A percentile compares a stretch with the other conserved stretches of the same genome.
Evolutionary conservation across 23 tunicate genomes (phyloP).

Genomic region (Phallusia fumigata): DNA sequence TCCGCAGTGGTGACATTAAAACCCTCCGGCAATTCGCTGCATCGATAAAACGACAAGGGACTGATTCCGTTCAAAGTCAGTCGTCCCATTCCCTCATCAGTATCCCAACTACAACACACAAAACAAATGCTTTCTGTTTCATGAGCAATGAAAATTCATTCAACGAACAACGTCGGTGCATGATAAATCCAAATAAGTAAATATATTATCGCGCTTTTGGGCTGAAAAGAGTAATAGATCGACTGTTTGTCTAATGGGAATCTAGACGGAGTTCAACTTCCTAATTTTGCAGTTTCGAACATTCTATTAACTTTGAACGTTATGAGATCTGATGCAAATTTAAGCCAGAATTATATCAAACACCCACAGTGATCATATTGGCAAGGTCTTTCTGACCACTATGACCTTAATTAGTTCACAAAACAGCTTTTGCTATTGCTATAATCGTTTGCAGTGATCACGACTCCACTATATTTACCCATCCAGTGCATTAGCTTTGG

Average conservation of each 20-base stretch:
- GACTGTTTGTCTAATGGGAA: too few species aligned
- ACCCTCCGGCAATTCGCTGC: constrained; percentile 11
- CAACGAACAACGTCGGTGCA: too few species aligned
- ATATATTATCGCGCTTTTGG: too few species aligned
- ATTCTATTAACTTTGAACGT: not conserved
- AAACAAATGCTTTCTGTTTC: not conserved
- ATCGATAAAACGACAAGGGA: constrained; percentile 16
- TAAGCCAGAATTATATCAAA: too few species aligned
- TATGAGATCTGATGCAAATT: not conserved
- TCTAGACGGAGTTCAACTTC: not conserved
- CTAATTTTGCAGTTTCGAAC: not conserved
- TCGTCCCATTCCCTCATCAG: constrained; percentile 23
- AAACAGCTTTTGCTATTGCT: too few species aligned
- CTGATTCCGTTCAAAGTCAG: constrained; percentile 19
- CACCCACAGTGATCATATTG: too few species aligned
- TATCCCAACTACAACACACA: constrained; percentile 10
- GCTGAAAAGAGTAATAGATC: too few species aligned
- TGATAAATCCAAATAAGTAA: too few species aligned
- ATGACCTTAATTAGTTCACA: too few species aligned
- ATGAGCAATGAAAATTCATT: too few species aligned
- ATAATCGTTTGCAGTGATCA: not conserved
- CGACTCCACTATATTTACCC: not conserved
- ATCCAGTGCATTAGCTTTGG: not conserved
- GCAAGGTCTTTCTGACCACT: too few species aligned
- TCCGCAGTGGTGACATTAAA: constrained; percentile 19